Base-by-base conservation (phyloP, 1,140 invertebrate genomes). In the Dreissena rostriformis region DNA sequence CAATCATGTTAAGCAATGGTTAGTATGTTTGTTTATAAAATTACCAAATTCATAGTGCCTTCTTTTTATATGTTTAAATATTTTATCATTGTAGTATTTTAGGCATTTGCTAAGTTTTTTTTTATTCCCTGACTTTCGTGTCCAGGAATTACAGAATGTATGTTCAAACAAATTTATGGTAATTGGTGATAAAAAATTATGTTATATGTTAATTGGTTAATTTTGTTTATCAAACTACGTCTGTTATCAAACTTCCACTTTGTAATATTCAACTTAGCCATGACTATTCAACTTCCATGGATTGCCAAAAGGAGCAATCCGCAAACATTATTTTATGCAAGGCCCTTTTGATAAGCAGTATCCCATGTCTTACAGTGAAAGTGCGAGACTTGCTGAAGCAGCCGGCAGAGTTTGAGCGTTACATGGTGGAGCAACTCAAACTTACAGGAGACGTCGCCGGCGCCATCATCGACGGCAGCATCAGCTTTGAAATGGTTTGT, bases 371-470 rank as follows among this genome's bases (percentile, higher is more conserved):
- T 87, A 39, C 87, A 91, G 91, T 91, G 57, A 52, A 85, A 22
- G 85, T 92, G 5, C 86, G 78, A 24, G 88, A 91, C 68, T 67
- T 92, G 17, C 29, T 90, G 28, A 90, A 90, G 55, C 81, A 90
- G 29, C 73, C 86, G 19, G 74, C 24, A 14, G 67, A 49, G 0
- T 85, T 91, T 26, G 76, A 72, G 8, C 51, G 81, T 7, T 91
- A 88, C 77, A 71, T 92, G 82, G 88, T 84, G 4, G 49, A 88
- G 1, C 65, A 84, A 0, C 28, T 92, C 8, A 79, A 74, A 11
- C 73, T 92, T 55, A 83, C 78, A 14, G 15, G 57, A 28, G 51
- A 85, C 29, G 86, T 88, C 0, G 82, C 88, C 12, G 73, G 88
- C 22, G 85, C 90, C 61, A 79, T 92, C 0, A 71, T 91, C 1